A percentile compares a stretch with the other conserved stretches of the same genome.
These are phyloP conservation scores for Anguilla marmorata DNA, from an alignment of 2,797 vertebrate genomes.

Conservation along the genomic window DNA sequence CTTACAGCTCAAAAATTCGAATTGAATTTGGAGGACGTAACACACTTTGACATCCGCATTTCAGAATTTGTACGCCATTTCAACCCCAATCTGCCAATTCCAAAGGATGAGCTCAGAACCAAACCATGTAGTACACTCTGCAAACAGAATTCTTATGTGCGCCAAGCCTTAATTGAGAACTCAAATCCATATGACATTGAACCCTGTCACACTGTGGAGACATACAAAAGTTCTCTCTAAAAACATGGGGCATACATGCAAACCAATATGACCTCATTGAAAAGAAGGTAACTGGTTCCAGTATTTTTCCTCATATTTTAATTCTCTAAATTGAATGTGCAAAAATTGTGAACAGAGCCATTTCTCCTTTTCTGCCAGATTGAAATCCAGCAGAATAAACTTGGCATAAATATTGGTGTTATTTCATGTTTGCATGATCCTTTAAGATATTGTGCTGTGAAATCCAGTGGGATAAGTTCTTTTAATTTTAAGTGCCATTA, in stretches of 20 bases:
- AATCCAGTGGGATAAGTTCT: neutral
- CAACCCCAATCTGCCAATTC: neutral
- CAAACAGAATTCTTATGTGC: neutral
- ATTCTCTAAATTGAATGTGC: too few relatives aligned
- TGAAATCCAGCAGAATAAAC: neutral
- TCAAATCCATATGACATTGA: neutral
- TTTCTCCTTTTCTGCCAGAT: neutral
- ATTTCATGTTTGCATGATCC: neutral
- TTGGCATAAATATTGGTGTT: neutral
- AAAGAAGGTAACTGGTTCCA: neutral
- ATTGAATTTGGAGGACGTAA: neutral
- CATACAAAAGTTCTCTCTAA: neutral
- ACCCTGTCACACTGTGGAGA: neutral
- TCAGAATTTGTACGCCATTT: neutral
- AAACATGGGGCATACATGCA: too few relatives aligned
- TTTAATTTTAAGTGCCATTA: neutral
- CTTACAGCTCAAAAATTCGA: neutral
- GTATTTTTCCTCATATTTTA: neutral
- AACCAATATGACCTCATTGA: neutral
- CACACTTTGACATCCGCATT: neutral
- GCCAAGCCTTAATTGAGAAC: neutral
- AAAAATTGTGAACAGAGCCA: too few relatives aligned
- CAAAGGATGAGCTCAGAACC: neutral
- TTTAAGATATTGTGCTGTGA: neutral
- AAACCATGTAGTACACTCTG: neutral